Evolutionary conservation across 2,113 vertebrate genomes (phyloP), one percentile per base, ranked within the genome.

Genomic region (Dinomys branickii): DNA sequence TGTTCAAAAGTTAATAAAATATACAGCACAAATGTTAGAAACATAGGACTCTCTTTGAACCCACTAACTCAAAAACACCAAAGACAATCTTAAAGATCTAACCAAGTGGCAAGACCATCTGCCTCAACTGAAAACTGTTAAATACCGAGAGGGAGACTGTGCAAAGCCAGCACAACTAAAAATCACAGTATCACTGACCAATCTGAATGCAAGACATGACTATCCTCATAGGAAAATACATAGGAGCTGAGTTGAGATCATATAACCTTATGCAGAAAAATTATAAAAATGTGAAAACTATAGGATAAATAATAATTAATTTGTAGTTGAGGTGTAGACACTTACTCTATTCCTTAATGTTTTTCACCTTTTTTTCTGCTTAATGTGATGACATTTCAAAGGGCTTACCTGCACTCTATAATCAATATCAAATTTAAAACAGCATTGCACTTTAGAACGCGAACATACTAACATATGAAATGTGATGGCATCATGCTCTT

Each of bases 1-100:
- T 24, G 94, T 33, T 94, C 81, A 96, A 82, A 12, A 82, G 71
- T 86, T 83, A 78, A 90, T 89, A 71, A 92, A 82, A 95, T 84
- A 91, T 30, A 91, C 5, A 91, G 35, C 58, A 92, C 12, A 73
- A 59, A 73, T 58, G 47, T 54, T 67, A 91, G 58, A 50, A 85
- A 86, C 50, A 22, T 91, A 50, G 94, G 65, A 97, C 77, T 85
- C 5, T 65, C 58, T 88, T 71, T 73, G 59, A 97, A 86, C 0
- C 13, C 11, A 67, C 69, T 88, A 82, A 93, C 35, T 90, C 6
- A 85, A 67, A 94, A 85, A 65, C 52, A 95, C 38, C 41, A 44
- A 84, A 78, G 52, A 95, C 30, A 93, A 83, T 26, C 56, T 63
- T 83, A 71, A 82, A 92, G 69, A 89, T 33, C 35, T 87, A 87